Evolutionary conservation across 2,888 invertebrate species (phyloP).

Genomic region (Eupithecia subfuscata): DNA sequence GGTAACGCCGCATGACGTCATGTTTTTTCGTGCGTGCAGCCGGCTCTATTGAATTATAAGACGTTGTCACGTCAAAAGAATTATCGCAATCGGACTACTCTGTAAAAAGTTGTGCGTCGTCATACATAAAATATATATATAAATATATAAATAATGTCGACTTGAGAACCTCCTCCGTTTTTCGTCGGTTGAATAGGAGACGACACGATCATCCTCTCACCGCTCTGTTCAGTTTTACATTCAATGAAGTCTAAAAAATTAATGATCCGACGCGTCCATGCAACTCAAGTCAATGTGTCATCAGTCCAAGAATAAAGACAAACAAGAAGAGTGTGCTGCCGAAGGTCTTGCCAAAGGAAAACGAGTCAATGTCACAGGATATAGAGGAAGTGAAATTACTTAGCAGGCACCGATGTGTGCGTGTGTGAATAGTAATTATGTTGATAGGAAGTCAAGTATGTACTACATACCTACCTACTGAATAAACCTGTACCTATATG

Average conservation of each 20-base stretch:
- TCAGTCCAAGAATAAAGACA: conserved; percentile 1
- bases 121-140: no score
- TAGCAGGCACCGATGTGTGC: not conserved
- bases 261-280: not conserved
- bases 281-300: not conserved
- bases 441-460: not conserved
- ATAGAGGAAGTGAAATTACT: conserved; percentile 34
- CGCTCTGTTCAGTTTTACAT: not conserved
- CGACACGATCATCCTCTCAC: no score
- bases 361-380: conserved; percentile 34
- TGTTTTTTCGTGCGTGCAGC: no score
- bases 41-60: no score
- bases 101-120: no score
- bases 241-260: not conserved
- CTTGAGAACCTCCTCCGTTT: no score
- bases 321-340: conserved; percentile 16
- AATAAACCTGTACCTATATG: not conserved
- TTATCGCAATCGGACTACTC: no score
- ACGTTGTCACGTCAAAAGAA: no score
- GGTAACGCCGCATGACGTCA: no score
- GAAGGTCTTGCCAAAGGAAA: conserved; percentile 36
- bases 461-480: not conserved
- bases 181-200: no score
- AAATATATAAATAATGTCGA: no score
- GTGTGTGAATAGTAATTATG: not conserved